Conservation (phyloP, 2,113 vertebrate species). For the Gasterosteus nipponicus region DNA sequence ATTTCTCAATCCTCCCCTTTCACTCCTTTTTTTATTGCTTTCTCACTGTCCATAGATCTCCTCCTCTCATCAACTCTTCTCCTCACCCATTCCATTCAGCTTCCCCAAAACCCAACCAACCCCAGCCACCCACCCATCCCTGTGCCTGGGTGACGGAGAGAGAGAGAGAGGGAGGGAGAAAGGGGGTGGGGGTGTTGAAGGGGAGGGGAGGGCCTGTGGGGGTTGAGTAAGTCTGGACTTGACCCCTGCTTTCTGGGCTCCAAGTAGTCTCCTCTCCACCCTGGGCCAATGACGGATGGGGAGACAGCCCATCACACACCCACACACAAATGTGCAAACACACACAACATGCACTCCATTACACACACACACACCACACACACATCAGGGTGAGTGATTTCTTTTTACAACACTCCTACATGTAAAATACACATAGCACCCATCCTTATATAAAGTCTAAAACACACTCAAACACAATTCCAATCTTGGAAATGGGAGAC, state of each 20-base stretch:
- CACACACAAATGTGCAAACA: conserved; percentile 13
- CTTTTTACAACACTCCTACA: conserved; percentile 44
- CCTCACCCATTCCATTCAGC: conserved; percentile 45
- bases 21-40: conserved; percentile 47
- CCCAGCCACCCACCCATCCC: neutral
- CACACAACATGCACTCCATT: neutral
- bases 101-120: conserved; percentile 19
- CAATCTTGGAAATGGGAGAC: conserved; percentile 34
- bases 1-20: conserved; percentile 50
- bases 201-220: conserved; percentile 41
- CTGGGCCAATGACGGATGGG: conserved; percentile 72
- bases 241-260: conserved; percentile 87
- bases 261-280: conserved; percentile 80
- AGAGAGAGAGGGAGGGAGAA: neutral
- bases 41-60: conserved; percentile 57
- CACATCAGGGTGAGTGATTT: conserved; percentile 34
- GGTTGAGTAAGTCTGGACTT: conserved; percentile 86
- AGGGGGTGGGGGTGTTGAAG: neutral
- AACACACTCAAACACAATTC: conserved; percentile 37
- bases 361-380: neutral
- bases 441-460: conserved; percentile 40
- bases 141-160: conserved; percentile 43
- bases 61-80: conserved; percentile 64
- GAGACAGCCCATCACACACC: conserved; percentile 30
- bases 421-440: conserved; percentile 43